Percentiles rank a stretch among this genome's conserved stretches.
These are phyloP conservation scores for Forbesichthys papilliferus DNA, from an alignment of 2,113 vertebrate species.

Conservation along the genomic window DNA sequence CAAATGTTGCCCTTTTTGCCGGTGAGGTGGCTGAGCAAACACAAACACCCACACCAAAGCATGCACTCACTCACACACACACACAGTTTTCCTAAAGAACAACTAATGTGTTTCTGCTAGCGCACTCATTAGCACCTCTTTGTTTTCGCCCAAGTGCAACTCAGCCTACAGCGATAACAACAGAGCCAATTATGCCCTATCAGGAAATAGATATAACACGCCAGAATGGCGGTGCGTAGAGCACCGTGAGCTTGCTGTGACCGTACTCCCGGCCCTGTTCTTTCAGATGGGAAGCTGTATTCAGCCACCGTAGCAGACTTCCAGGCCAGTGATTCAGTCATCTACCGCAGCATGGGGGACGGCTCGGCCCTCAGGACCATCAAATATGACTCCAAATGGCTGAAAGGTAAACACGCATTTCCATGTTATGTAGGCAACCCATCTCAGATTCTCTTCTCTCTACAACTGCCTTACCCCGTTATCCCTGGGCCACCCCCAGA, in stretches of 20 bases:
- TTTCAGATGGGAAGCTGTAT: conserved; percentile 93
- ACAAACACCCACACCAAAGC: conserved; percentile 8
- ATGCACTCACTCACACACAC: conserved; percentile 16
- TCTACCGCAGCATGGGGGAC: conserved; percentile 98
- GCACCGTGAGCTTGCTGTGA: conserved; percentile 15
- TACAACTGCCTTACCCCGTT: not conserved
- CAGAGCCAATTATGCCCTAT: conserved; percentile 54
- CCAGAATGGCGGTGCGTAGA: conserved; percentile 4
- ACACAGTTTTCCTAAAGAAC: conserved; percentile 23
- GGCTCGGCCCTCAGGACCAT: conserved; percentile 96
- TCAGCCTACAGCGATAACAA: conserved; percentile 51
- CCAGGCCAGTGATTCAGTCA: conserved; percentile 97
- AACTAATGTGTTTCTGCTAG: conserved; percentile 51
- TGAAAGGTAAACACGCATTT: conserved; percentile 86
- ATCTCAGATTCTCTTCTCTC: not conserved
- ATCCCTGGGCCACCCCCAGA: not conserved
- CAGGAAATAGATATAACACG: conserved; percentile 37
- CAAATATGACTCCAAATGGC: conserved; percentile 99
- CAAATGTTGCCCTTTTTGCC: conserved; percentile 98
- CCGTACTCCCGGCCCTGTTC: conserved; percentile 23
- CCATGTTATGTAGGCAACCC: not conserved
- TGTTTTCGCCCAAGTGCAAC: conserved; percentile 54
- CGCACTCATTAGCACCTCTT: conserved; percentile 62
- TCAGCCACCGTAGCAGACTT: conserved; percentile 98
- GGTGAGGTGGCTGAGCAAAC: conserved; percentile 81